phyloP scores from a whole-genome alignment of 1,140 invertebrate species.

The Lithobius niger region DNA sequence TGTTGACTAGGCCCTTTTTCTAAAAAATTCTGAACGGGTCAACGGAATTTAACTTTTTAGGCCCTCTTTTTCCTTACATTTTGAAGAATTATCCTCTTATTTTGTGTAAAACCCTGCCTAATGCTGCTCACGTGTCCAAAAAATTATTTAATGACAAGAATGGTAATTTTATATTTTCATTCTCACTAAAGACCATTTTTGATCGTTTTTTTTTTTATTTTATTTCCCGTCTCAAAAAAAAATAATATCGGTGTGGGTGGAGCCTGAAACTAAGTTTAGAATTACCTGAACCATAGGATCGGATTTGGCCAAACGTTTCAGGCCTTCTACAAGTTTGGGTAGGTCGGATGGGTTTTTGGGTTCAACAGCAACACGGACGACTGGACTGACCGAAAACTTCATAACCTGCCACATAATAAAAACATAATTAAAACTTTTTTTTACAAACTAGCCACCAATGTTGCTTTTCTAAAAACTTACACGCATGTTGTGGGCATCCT shows the following conservation, averaged over 20 bases:
- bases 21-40: too few relatives aligned
- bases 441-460: background rate
- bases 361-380: conserved; percentile 98
- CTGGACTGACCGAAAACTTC: conserved; percentile 98
- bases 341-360: conserved; percentile 98
- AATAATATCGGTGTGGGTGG: too few relatives aligned
- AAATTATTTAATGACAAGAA: too few relatives aligned
- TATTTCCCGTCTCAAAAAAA: conserved; percentile 11
- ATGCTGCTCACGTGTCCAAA: background rate
- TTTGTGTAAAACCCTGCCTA: too few relatives aligned
- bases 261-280: background rate
- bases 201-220: background rate
- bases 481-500: conserved; percentile 98
- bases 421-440: background rate
- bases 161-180: too few relatives aligned
- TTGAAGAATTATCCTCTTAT: too few relatives aligned
- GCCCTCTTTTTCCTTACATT: too few relatives aligned
- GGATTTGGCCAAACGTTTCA: conserved; percentile 96
- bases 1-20: too few relatives aligned
- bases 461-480: conserved; percentile 19
- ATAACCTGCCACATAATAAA: conserved; percentile 43
- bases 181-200: background rate
- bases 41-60: too few relatives aligned
- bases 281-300: conserved; percentile 89
- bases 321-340: conserved; percentile 94